Percentiles rank a stretch among this genome's conserved stretches.
Evolutionary conservation across 2,113 vertebrate genomes (phyloP).

Genomic region (Panurus biarmicus): DNA sequence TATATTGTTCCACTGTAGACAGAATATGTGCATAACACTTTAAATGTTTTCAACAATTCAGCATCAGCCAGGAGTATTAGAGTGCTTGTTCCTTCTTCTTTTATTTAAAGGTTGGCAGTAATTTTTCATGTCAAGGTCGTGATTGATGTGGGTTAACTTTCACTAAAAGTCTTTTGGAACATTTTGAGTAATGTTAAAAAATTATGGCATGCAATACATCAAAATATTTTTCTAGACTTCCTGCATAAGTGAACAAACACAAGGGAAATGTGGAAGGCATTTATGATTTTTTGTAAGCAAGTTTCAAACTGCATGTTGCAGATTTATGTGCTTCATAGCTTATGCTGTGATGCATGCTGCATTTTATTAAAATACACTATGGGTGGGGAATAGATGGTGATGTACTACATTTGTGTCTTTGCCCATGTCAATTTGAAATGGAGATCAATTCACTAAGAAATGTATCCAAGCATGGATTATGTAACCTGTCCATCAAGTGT

Average conservation of each 20-base stretch:
- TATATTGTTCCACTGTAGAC: background rate
- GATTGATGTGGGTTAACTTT: slow-evolving; percentile 63
- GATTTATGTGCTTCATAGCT: slow-evolving; percentile 25
- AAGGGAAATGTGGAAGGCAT: slow-evolving; percentile 35
- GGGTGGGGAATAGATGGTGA: background rate
- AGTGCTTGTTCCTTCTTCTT: slow-evolving; percentile 1
- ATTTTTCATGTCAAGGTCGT: slow-evolving; percentile 61
- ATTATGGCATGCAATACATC: slow-evolving; percentile 40
- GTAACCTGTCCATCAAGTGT: slow-evolving; percentile 32
- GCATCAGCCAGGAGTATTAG: background rate
- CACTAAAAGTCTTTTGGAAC: slow-evolving; percentile 54
- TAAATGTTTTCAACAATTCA: slow-evolving; percentile 33
- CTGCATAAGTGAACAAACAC: slow-evolving; percentile 50
- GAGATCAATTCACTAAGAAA: slow-evolving; percentile 45
- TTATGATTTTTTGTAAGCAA: slow-evolving; percentile 32
- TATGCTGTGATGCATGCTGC: background rate
- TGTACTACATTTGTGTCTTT: slow-evolving; percentile 4
- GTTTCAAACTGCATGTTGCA: slow-evolving; percentile 18
- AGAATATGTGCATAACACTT: background rate
- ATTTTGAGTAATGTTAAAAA: slow-evolving; percentile 61
- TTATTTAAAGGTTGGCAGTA: slow-evolving; percentile 51
- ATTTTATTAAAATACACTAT: slow-evolving; percentile 24
- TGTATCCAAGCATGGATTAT: slow-evolving; percentile 16
- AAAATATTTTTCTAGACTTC: slow-evolving; percentile 57
- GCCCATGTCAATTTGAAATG: slow-evolving; percentile 15